These are phyloP conservation scores for Parasteatoda lunata DNA, from an alignment of 2,888 invertebrate genomes.

Conservation along the genomic window DNA sequence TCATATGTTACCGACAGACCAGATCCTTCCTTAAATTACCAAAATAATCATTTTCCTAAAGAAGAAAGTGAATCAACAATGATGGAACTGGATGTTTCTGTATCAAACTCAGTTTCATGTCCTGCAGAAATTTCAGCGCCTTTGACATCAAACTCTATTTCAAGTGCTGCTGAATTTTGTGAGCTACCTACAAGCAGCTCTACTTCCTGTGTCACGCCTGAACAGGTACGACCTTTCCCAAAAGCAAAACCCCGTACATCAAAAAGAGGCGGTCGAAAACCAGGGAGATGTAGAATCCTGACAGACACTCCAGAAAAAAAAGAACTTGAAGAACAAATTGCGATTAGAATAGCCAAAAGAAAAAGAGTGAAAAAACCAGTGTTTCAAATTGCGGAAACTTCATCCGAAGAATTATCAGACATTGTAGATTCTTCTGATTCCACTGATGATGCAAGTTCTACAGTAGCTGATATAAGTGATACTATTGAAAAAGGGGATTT, in stretches of 20 bases:
- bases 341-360: constrained; percentile 28
- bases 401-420: not conserved
- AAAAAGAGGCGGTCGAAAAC: constrained; percentile 29
- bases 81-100: constrained; percentile 17
- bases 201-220: constrained; percentile 16
- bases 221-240: constrained; percentile 32
- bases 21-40: not conserved
- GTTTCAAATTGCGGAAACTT: not conserved
- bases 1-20: constrained; percentile 20
- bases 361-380: constrained; percentile 1
- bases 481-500: constrained; percentile 26
- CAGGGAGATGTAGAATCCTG: constrained; percentile 28
- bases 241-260: constrained; percentile 27
- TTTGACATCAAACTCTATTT: not conserved
- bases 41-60: constrained; percentile 1
- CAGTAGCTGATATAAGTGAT: too few relatives aligned
- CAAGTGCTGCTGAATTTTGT: constrained; percentile 17
- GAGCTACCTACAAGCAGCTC: constrained; percentile 2
- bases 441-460: constrained; percentile 9
- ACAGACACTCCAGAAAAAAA: constrained; percentile 30
- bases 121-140: too few relatives aligned
- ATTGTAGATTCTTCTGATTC: not conserved
- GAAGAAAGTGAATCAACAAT: constrained; percentile 4
- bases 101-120: too few relatives aligned
- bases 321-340: constrained; percentile 27